These are phyloP conservation scores for Coptotermes formosanus DNA, from an alignment of 1,140 invertebrate species.

Conservation along the genomic window DNA sequence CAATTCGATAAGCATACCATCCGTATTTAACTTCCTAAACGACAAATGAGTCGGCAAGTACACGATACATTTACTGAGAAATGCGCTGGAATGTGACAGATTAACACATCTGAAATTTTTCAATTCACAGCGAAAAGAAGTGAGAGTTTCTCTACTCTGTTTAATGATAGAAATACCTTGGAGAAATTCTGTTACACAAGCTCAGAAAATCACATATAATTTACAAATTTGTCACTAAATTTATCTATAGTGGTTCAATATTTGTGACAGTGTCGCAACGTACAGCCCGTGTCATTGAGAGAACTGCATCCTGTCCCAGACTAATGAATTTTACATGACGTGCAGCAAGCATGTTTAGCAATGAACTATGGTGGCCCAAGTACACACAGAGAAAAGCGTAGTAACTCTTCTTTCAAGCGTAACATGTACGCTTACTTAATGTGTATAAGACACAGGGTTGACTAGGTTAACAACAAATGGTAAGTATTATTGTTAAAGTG, in stretches of 20 bases:
- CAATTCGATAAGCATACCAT: too few species aligned
- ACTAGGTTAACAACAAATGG: too few species aligned
- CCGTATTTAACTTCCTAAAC: too few species aligned
- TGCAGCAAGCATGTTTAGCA: background rate
- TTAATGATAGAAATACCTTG: background rate
- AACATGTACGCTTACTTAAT: background rate
- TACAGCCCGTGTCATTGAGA: background rate
- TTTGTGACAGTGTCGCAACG: background rate
- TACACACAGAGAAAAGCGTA: background rate
- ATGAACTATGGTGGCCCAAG: background rate
- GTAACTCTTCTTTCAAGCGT: background rate
- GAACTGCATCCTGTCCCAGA: background rate
- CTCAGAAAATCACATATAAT: background rate
- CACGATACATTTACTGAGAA: too few species aligned
- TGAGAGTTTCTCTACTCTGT: background rate
- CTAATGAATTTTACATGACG: background rate
- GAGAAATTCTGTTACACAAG: background rate
- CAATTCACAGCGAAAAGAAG: background rate
- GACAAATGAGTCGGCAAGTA: too few species aligned
- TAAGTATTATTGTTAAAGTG: background rate
- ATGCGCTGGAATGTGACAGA: background rate
- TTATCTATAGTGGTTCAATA: background rate
- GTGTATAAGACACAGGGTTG: background rate
- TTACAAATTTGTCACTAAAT: background rate
- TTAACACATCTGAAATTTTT: background rate